Evolutionary conservation across 2,888 invertebrate species (phyloP), one percentile per base, ranked within the genome.

Genomic region (Agriotes lineatus): DNA sequence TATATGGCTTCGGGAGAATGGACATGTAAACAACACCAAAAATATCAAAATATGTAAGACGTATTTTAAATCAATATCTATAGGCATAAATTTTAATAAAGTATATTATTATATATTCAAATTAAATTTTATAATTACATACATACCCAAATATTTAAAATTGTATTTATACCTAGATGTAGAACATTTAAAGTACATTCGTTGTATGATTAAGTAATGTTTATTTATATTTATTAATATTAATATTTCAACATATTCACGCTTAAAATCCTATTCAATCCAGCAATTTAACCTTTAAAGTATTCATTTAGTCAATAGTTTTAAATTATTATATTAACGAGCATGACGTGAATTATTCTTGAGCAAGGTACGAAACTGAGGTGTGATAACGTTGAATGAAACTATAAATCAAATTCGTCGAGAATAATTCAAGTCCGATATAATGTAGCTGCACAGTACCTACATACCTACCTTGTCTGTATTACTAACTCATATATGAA

Each of bases 1-100:
- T n/a, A 52, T 52, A 37, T n/a, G 12, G 12, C 42, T 48, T 48
- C 37, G 59, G 52, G 61, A 54, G 25, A 61, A 71, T 39, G 56
- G 56, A 62, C 56, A 67, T 44, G 48, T 61, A 68, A 68, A 68
- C 68, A 68, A 74, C 74, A 74, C 74, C 74, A 74, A 74, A 71
- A 70, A 71, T 72, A 73, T 71, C 70, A 70, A 74, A 70, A 48
- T 69, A 69, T 73, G 63, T 69, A 72, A 69, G 67, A 60, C 66
- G 74, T 75, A 75, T 75, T 75, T 75, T 74, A 76, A 76, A 76
- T 74, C 74, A 76, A 75, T 75, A 76, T 76, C 75, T 76, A 76
- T 76, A 75, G 76, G 73, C 58, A 75, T 74, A 76, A 73, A 76
- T 73, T 64, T 75, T 75, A 75, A 71, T 71, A 74, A 67, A 70